Percentiles rank a stretch among this genome's conserved stretches.
Conservation (phyloP, 92 coral and sea anemone genomes). For the Zoanthus solanderi region DNA sequence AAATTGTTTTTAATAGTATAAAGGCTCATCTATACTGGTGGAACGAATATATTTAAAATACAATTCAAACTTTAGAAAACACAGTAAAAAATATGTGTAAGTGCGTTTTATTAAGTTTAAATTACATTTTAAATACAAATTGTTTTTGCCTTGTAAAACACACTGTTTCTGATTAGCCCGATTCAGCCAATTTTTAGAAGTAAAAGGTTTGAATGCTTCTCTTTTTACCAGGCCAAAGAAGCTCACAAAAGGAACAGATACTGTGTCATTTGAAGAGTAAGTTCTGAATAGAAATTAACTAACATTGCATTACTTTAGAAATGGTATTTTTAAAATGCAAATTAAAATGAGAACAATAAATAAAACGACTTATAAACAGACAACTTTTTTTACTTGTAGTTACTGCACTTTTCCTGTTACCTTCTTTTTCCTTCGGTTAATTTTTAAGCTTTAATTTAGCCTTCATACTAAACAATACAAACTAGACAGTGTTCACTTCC, state of each 20-base stretch:
- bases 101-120: no score
- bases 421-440: no score
- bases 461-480: neutral
- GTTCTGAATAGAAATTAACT: conserved; percentile 11
- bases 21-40: no score
- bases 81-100: no score
- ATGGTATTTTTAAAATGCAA: neutral
- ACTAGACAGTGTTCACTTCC: neutral
- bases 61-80: no score
- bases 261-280: conserved; percentile 82
- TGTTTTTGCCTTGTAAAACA: neutral
- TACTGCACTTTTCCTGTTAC: no score
- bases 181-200: neutral
- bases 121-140: no score
- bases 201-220: neutral
- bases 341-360: neutral
- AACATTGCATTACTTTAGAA: neutral
- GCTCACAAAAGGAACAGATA: conserved; percentile 77
- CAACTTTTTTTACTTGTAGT: no score
- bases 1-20: no score
- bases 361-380: neutral
- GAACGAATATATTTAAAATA: no score
- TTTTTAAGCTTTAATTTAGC: no score
- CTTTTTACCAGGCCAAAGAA: conserved; percentile 63
- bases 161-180: neutral